These are phyloP conservation scores for Colinus virginianus DNA, from an alignment of 2,113 vertebrate species.

Conservation along the genomic window DNA sequence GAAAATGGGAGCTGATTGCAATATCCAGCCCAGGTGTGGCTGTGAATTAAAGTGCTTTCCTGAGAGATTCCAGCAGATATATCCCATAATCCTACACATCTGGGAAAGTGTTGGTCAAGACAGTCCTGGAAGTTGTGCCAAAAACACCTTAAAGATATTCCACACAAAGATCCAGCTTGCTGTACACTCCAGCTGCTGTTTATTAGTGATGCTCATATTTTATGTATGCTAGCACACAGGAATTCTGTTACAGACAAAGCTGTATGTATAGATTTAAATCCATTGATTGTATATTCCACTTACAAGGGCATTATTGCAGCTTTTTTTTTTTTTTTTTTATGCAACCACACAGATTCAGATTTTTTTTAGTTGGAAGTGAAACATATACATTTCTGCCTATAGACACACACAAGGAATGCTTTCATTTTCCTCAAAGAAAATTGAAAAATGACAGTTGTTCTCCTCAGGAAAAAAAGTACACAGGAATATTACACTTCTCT, in stretches of 20 bases:
- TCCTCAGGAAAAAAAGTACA: neutral
- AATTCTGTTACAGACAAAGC: neutral
- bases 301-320: neutral
- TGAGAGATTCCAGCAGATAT: slow-evolving; percentile 51
- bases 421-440: slow-evolving; percentile 2
- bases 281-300: neutral
- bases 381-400: neutral
- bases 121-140: slow-evolving; percentile 52
- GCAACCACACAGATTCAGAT: neutral
- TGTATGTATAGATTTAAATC: neutral
- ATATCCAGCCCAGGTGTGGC: slow-evolving; percentile 60
- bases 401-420: neutral
- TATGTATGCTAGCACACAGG: slow-evolving; percentile 9
- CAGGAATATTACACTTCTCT: neutral
- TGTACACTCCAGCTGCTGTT: slow-evolving; percentile 62
- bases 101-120: slow-evolving; percentile 69
- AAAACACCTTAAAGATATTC: slow-evolving; percentile 72
- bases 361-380: neutral
- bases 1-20: slow-evolving; percentile 60
- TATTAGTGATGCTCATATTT: slow-evolving; percentile 65
- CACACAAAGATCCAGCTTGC: slow-evolving; percentile 46
- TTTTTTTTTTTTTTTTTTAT: slow-evolving; percentile 20
- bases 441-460: neutral
- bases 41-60: slow-evolving; percentile 50
- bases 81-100: slow-evolving; percentile 64